A percentile compares a stretch with the other conserved stretches of the same genome.
Conservation (phyloP, 2,113 vertebrate species). For the Neodontobutis hainanensis region DNA sequence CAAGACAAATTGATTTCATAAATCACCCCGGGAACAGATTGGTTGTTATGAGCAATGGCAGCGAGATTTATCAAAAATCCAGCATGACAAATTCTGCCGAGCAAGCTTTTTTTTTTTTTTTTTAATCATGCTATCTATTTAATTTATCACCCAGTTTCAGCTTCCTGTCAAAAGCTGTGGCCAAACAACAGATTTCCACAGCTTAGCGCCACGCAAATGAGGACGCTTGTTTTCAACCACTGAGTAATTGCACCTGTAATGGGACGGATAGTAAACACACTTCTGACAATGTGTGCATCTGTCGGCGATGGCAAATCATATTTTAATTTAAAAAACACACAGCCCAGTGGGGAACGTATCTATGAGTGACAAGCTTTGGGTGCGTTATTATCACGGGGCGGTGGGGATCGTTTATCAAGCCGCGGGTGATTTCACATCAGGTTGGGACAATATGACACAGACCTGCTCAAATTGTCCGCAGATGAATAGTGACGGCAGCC, state of each 20-base stretch:
- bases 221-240: slow-evolving; percentile 56
- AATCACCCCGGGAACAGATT: slow-evolving; percentile 71
- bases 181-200: slow-evolving; percentile 61
- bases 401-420: slow-evolving; percentile 49
- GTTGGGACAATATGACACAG: slow-evolving; percentile 50
- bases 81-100: slow-evolving; percentile 58
- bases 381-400: slow-evolving; percentile 33
- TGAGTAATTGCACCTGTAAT: slow-evolving; percentile 72
- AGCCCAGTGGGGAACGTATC: slow-evolving; percentile 23
- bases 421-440: slow-evolving; percentile 29
- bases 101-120: slow-evolving; percentile 65
- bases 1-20: slow-evolving; percentile 77
- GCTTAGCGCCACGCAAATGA: slow-evolving; percentile 56
- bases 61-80: slow-evolving; percentile 65
- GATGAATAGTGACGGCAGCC: slow-evolving; percentile 60
- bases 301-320: slow-evolving; percentile 47
- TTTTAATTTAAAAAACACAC: slow-evolving; percentile 38
- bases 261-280: slow-evolving; percentile 56
- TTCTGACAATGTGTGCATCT: slow-evolving; percentile 58
- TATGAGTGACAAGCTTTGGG: slow-evolving; percentile 38
- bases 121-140: slow-evolving; percentile 75
- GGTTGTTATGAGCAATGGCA: slow-evolving; percentile 55
- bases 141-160: slow-evolving; percentile 60
- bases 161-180: slow-evolving; percentile 64
- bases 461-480: slow-evolving; percentile 59